Percentiles rank a stretch among this genome's conserved stretches.
These are phyloP conservation scores for Chrysina gloriosa DNA, from an alignment of 2,888 invertebrate genomes.

Conservation along the genomic window DNA sequence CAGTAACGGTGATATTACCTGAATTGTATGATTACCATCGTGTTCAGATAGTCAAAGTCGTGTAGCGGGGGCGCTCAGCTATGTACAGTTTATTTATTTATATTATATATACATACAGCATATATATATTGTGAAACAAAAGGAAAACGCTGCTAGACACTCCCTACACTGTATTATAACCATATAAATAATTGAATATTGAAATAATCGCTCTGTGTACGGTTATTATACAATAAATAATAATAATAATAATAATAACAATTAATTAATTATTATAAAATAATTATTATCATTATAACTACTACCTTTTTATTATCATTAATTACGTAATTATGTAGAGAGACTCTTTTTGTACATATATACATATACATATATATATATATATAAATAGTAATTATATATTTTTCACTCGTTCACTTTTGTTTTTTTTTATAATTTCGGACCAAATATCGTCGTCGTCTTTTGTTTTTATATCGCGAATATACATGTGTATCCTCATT, in stretches of 20 bases:
- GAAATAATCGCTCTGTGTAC: no score
- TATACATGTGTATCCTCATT: no score
- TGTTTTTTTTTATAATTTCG: no score
- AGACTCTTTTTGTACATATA: no score
- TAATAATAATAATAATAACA: neutral
- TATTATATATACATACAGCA: constrained; percentile 2
- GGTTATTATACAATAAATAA: constrained; percentile 31
- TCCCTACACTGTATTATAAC: constrained; percentile 62
- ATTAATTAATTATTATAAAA: constrained; percentile 28
- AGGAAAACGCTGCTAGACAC: constrained; percentile 40
- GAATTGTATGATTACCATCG: constrained; percentile 54
- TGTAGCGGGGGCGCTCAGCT: constrained; percentile 44
- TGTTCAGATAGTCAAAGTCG: constrained; percentile 47
- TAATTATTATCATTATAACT: no score
- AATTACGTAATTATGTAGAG: no score
- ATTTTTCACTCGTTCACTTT: no score
- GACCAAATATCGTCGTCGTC: no score
- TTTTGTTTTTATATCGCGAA: no score
- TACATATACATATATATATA: no score
- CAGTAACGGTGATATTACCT: constrained; percentile 47
- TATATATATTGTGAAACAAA: constrained; percentile 41
- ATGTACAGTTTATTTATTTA: constrained; percentile 61
- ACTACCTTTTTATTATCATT: no score
- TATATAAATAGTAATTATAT: no score
- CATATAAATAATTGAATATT: constrained; percentile 65